phyloP scores from a whole-genome alignment of 2,797 vertebrate species.

The Rhabdophis nuchalis region DNA sequence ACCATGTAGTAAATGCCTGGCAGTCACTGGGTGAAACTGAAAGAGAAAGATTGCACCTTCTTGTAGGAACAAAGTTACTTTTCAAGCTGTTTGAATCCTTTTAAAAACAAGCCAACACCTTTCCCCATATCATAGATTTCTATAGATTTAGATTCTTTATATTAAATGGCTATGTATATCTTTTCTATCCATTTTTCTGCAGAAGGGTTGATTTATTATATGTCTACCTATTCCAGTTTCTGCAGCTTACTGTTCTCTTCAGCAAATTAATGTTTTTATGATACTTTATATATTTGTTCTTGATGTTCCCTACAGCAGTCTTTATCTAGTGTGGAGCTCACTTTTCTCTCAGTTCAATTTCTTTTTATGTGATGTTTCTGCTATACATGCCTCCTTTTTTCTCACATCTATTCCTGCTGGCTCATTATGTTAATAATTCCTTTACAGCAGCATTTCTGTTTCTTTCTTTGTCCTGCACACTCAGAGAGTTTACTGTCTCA shows the following conservation, averaged over 20 bases:
- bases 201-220: background rate
- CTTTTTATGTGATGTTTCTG: background rate
- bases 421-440: background rate
- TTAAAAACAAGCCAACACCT: background rate
- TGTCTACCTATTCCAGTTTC: background rate
- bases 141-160: background rate
- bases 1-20: slow-evolving; percentile 11
- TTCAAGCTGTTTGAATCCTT: background rate
- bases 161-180: background rate
- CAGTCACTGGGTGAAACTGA: background rate
- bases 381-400: background rate
- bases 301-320: background rate
- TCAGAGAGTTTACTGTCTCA: background rate
- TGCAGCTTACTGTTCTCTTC: background rate
- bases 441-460: background rate
- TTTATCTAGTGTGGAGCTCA: background rate
- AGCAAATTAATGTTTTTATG: background rate
- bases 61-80: background rate
- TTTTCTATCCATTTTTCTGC: background rate
- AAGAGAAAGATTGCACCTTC: background rate
- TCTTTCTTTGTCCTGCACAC: background rate
- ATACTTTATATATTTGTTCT: background rate
- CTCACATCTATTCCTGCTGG: background rate
- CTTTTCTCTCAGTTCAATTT: background rate
- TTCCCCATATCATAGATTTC: background rate